Conservation (phyloP, 2,888 invertebrate species). For the Platypus cylindrus region DNA sequence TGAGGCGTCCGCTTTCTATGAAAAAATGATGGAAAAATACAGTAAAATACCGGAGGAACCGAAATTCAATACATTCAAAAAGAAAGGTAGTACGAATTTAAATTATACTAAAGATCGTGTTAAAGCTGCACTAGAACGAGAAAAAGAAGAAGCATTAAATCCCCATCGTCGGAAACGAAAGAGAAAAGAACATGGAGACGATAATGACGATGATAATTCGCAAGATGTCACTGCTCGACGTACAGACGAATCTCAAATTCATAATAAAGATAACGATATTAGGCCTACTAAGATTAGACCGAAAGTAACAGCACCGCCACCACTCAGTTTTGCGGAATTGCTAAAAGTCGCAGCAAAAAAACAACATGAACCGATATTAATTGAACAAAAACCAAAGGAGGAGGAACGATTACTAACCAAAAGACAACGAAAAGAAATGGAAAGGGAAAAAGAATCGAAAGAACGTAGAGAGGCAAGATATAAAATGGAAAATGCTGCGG, state of each 20-base stretch:
- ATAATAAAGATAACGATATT: slow-evolving; percentile 1
- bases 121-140: slow-evolving; percentile 56
- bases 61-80: slow-evolving; percentile 49
- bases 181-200: slow-evolving; percentile 22
- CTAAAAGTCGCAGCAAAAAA: slow-evolving; percentile 74
- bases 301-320: slow-evolving; percentile 52
- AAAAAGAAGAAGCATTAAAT: slow-evolving; percentile 57
- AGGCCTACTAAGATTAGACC: slow-evolving; percentile 48
- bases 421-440: slow-evolving; percentile 62
- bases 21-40: slow-evolving; percentile 77
- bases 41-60: slow-evolving; percentile 59
- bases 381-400: slow-evolving; percentile 41
- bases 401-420: slow-evolving; percentile 66
- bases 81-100: slow-evolving; percentile 35
- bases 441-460: slow-evolving; percentile 55
- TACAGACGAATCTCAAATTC: slow-evolving; percentile 23
- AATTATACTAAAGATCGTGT: slow-evolving; percentile 60
- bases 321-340: slow-evolving; percentile 66
- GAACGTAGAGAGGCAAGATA: slow-evolving; percentile 37
- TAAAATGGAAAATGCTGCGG: slow-evolving; percentile 1
- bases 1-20: slow-evolving; percentile 67
- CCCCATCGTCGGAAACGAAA: slow-evolving; percentile 52
- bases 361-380: slow-evolving; percentile 62
- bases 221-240: slow-evolving; percentile 19
- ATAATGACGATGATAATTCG: slow-evolving; percentile 21